A percentile compares a stretch with the other conserved stretches of the same genome.
phyloP scores from a whole-genome alignment of 2,888 invertebrate genomes.

The Sussaba pulchella region DNA sequence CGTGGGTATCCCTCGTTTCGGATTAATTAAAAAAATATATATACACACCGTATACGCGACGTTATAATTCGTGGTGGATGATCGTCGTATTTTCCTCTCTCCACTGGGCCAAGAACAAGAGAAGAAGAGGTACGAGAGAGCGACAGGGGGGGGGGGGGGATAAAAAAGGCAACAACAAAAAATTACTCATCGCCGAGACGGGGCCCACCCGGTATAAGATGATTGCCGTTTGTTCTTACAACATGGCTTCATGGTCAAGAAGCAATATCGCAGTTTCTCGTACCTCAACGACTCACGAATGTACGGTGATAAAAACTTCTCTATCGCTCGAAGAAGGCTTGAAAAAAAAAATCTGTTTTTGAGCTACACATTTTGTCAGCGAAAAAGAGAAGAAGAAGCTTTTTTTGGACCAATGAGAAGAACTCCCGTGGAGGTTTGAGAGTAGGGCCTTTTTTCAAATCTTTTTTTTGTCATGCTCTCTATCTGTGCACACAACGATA shows the following conservation, averaged over 20 bases:
- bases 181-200: constrained; percentile 20
- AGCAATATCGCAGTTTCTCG: constrained; percentile 59
- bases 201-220: constrained; percentile 58
- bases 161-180: neutral
- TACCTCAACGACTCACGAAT: too few relatives aligned
- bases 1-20: constrained; percentile 48
- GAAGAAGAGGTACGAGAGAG: neutral
- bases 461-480: neutral
- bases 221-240: constrained; percentile 56
- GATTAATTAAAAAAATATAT: constrained; percentile 64
- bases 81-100: constrained; percentile 32
- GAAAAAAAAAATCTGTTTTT: too few relatives aligned
- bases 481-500: constrained; percentile 22
- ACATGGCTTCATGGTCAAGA: constrained; percentile 33
- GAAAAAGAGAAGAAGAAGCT: constrained; percentile 37
- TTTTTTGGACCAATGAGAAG: constrained; percentile 53
- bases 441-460: neutral
- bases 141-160: neutral
- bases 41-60: constrained; percentile 19
- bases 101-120: neutral
- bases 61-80: constrained; percentile 23
- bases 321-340: constrained; percentile 8
- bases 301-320: too few relatives aligned
- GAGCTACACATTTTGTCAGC: too few relatives aligned
- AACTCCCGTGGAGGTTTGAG: constrained; percentile 27